phyloP scores from a whole-genome alignment of 2,797 vertebrate genomes.

The Gila robusta region DNA sequence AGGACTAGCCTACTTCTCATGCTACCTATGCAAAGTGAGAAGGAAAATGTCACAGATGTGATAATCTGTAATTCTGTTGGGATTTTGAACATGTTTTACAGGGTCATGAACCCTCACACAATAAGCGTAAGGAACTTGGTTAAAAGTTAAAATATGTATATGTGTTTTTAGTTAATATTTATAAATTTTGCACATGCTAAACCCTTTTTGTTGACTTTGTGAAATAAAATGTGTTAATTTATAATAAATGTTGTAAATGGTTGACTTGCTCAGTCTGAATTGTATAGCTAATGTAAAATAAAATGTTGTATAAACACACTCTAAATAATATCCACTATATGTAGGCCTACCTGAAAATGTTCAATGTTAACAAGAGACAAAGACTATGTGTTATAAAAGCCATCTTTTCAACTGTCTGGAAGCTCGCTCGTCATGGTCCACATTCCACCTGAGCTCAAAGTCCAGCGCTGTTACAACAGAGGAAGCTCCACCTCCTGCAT shows the following conservation, averaged over 20 bases:
- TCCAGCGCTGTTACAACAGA: conserved; percentile 20
- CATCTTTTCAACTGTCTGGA: not conserved
- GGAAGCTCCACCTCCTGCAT: not conserved
- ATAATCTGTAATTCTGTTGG: not conserved
- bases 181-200: conserved; percentile 37
- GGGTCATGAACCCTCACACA: not conserved
- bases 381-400: not conserved
- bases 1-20: not conserved
- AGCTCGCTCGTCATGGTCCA: not conserved
- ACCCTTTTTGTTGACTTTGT: conserved; percentile 1
- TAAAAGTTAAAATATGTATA: not conserved
- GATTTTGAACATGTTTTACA: not conserved
- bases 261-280: not conserved
- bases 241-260: not conserved
- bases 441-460: conserved; percentile 24
- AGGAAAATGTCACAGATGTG: not conserved
- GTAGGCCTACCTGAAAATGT: not conserved
- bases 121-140: not conserved
- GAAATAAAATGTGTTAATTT: conserved; percentile 9
- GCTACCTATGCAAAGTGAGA: not conserved
- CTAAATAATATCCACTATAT: not conserved
- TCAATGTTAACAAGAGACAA: conserved; percentile 23
- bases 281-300: not conserved
- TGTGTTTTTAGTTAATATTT: conserved; percentile 28
- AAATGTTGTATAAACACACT: not conserved